Base-by-base conservation (phyloP, 1,140 invertebrate genomes). In the Prorops nasuta region DNA sequence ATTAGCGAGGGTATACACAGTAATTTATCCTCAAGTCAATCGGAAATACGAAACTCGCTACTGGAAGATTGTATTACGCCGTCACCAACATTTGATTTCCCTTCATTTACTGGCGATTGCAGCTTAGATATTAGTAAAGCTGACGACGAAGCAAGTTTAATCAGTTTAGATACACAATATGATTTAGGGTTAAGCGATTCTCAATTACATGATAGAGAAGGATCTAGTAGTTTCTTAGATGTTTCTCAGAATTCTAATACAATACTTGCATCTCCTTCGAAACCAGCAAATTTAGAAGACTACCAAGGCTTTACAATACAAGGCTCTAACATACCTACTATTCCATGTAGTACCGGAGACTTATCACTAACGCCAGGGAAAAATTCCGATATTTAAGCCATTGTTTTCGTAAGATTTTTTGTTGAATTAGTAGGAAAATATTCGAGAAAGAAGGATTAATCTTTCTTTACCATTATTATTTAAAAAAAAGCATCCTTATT, bases 301-400 rank as follows among this genome's bases (percentile, higher is more conserved):
- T 87, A 86, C 66, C 79, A 85, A 36, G 86, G 86, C 2, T 87
- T 88, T 61, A 86, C 85, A 3, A 80, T 80, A 48, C 83, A 85
- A 68, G 83, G 83, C 38, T 80, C 81, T 55, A 80, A 83, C 51
- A 88, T 89, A 69, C 85, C 85, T 9, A 87, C 82, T 18, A 88
- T 89, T 63, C 86, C 86, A 4, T 89, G 86, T 68, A 85, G 81
- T 44, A 87, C 86, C 3, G 86, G 85, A 3, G 82, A 86, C 50
- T 66, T 72, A 28, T 6, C 24, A 28, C 10, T 10, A 10, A 28
- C n/a, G n/a, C n/a, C n/a, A n/a, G n/a, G n/a, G n/a, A n/a, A n/a
- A n/a, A n/a, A n/a, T n/a, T n/a, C n/a, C n/a, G n/a, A n/a, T n/a
- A n/a, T n/a, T n/a, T n/a, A n/a, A n/a, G n/a, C n/a, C n/a, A n/a